Percentiles rank a stretch among this genome's conserved stretches.
phyloP scores from a whole-genome alignment of 2,113 vertebrate genomes.

The Myrmecobius fasciatus region DNA sequence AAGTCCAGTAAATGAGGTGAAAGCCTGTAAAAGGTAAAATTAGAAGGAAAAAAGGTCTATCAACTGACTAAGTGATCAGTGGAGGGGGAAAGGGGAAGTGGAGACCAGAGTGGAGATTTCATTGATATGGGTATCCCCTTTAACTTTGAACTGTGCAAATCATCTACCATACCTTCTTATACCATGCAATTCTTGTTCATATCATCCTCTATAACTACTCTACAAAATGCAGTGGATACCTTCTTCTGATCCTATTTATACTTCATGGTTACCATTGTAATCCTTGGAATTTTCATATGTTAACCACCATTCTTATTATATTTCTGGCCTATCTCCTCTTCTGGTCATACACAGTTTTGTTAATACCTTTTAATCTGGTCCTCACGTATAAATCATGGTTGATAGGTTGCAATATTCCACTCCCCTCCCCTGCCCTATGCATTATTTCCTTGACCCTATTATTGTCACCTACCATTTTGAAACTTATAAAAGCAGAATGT shows the following conservation, averaged over 20 bases:
- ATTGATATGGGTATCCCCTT: no score
- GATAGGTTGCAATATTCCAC: not conserved
- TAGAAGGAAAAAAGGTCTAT: not conserved
- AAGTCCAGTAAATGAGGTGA: not conserved
- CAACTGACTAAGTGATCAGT: not conserved
- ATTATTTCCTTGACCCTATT: not conserved
- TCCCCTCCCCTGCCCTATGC: no score
- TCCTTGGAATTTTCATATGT: not conserved
- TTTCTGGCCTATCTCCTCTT: not conserved
- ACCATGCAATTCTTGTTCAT: not conserved
- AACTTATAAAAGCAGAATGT: not conserved
- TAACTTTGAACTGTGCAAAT: not conserved
- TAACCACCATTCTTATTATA: not conserved
- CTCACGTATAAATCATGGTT: not conserved
- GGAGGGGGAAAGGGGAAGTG: not conserved
- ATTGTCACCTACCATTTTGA: not conserved
- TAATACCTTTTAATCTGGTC: not conserved
- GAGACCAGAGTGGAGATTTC: not conserved
- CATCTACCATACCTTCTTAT: not conserved
- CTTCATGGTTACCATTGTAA: not conserved
- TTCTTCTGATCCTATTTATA: not conserved
- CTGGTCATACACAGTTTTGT: not conserved
- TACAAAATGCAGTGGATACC: not conserved
- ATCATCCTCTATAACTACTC: not conserved
- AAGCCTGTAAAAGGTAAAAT: not conserved